These are phyloP conservation scores for Carcharodon carcharias DNA, from an alignment of 2,797 vertebrate species.

Conservation along the genomic window DNA sequence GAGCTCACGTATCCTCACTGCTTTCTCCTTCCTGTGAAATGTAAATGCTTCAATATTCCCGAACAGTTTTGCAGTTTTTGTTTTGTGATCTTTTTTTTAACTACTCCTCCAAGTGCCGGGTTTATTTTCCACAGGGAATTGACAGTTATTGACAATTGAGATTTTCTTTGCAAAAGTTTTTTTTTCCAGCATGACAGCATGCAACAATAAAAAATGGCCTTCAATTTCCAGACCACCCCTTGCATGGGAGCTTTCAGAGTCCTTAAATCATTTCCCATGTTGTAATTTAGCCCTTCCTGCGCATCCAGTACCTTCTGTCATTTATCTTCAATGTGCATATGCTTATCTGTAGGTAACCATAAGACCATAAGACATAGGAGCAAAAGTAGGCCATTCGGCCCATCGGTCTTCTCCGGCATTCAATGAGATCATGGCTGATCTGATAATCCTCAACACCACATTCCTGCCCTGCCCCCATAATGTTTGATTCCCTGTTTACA, in stretches of 20 bases:
- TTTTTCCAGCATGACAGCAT: not conserved
- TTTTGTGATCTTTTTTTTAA: not conserved
- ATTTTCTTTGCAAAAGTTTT: not conserved
- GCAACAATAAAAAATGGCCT: not conserved
- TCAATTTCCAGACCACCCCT: not conserved
- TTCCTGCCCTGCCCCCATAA: no score
- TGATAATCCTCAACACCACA: no score
- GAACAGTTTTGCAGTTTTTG: not conserved
- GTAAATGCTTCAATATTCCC: not conserved
- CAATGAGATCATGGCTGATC: no score
- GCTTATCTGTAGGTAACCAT: not conserved
- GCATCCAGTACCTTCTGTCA: no score
- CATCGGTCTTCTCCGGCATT: no score
- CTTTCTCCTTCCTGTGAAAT: not conserved
- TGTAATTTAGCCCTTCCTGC: not conserved
- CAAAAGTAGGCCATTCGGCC: no score
- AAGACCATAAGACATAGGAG: no score
- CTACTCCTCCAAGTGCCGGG: not conserved
- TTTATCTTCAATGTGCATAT: not conserved
- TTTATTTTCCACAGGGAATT: not conserved
- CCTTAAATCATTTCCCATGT: not conserved
- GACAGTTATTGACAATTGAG: not conserved
- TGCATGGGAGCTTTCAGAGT: not conserved
- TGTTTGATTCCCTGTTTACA: no score
- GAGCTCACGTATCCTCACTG: not conserved